Conservation (phyloP, 2,888 invertebrate genomes). For the Cecidostiba fungosa region DNA sequence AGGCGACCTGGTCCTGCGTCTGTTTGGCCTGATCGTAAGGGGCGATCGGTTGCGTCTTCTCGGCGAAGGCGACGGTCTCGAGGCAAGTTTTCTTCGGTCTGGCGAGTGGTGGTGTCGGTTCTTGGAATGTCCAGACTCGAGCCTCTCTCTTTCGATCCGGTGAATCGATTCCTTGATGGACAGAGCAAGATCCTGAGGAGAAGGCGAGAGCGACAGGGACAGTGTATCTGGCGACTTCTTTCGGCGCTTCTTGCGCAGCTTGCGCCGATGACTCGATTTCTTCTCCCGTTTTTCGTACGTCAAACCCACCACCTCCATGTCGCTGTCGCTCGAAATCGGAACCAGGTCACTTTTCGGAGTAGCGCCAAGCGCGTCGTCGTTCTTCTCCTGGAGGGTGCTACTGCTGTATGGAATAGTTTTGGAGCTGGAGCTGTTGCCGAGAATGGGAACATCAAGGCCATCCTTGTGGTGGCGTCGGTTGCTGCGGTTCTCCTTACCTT, state of each 20-base stretch:
- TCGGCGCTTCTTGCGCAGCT: slow-evolving; percentile 64
- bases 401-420: slow-evolving; percentile 1
- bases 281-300: slow-evolving; percentile 20
- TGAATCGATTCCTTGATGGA: slow-evolving; percentile 57
- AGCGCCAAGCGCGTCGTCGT: slow-evolving; percentile 37
- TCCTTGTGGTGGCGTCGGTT: slow-evolving; percentile 69
- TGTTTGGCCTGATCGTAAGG: background rate
- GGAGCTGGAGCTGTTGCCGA: slow-evolving; percentile 25
- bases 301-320: slow-evolving; percentile 76
- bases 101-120: slow-evolving; percentile 31
- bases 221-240: slow-evolving; percentile 51
- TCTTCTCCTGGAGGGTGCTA: slow-evolving; percentile 74
- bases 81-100: background rate
- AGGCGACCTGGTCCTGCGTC: slow-evolving; percentile 2
- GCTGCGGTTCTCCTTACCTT: slow-evolving; percentile 77
- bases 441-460: slow-evolving; percentile 63
- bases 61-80: background rate
- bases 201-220: slow-evolving; percentile 6
- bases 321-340: slow-evolving; percentile 73
- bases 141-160: slow-evolving; percentile 33
- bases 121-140: slow-evolving; percentile 31
- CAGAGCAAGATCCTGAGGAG: slow-evolving; percentile 33
- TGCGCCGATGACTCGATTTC: slow-evolving; percentile 11
- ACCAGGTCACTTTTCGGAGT: background rate
- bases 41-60: slow-evolving; percentile 29